Base-by-base conservation (phyloP, 2,797 vertebrate species). In the Setipinna tenuifilis region DNA sequence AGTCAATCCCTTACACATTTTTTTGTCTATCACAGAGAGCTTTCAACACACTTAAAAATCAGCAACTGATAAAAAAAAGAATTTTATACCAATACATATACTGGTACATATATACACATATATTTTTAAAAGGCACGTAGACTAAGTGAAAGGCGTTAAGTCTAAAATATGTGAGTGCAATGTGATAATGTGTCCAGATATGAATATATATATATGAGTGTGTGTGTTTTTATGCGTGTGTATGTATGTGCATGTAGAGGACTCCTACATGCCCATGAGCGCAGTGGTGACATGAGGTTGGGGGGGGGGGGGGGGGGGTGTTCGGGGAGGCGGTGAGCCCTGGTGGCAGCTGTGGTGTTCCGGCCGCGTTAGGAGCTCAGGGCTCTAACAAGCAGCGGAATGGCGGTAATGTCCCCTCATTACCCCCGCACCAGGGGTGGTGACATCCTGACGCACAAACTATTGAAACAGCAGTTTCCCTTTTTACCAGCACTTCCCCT, bases 381-480 rank as follows among this genome's bases (percentile, higher is more conserved):
- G 90, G 88, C 89, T 90, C 92, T 91, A 91, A 93, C 71, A 86
- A 88, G 92, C 89, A 87, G 90, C 86, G 90, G 86, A 88, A 54
- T 58, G 86, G 88, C 85, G 89, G 92, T 92, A 88, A 93, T 92
- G 91, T 93, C 93, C 93, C 92, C 95, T 94, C 94, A 94, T 94
- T 95, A 94, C 92, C 90, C 89, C 91, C 92, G 91, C 89, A 91
- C 85, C 88, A 88, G 89, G 92, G 92, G 95, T 95, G 95, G 95
- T 94, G 95, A 96, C 95, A 96, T 96, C 95, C 95, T 95, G 94
- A 93, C 91, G 91, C 92, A 91, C 91, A 89, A 91, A 92, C 92
- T 92, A 93, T 94, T 94, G 93, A 95, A 94, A 93, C 93, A 94
- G 94, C 93, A 91, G 89, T 92, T 95, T 95, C 94, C 94, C 93